Conservation (phyloP, 1,140 invertebrate genomes). For the Bombus sylvicola region DNA sequence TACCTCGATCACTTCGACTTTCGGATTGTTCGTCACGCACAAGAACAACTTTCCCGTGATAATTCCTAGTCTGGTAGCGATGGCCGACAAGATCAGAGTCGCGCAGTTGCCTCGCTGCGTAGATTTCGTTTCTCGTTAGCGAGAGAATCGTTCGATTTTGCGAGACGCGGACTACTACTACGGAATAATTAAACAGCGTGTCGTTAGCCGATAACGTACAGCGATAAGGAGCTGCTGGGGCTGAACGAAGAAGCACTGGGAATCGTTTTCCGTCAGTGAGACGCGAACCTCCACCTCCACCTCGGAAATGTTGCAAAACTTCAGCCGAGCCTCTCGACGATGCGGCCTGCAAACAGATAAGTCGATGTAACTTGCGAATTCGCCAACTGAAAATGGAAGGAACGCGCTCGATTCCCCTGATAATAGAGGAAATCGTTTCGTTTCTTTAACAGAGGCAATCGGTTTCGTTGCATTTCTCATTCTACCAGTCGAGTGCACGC, state of each 20-base stretch:
- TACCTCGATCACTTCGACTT: slow-evolving; percentile 66
- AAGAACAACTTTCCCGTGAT: slow-evolving; percentile 61
- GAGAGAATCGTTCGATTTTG: neutral
- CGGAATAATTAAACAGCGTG: neutral
- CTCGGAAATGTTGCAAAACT: slow-evolving; percentile 70
- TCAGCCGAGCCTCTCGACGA: slow-evolving; percentile 58
- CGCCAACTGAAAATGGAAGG: neutral
- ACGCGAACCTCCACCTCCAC: slow-evolving; percentile 63
- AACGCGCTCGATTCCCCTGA: neutral
- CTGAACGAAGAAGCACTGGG: slow-evolving; percentile 58
- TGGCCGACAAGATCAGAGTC: slow-evolving; percentile 62
- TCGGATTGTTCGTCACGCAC: slow-evolving; percentile 69
- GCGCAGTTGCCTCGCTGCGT: slow-evolving; percentile 18
- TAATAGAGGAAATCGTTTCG: neutral
- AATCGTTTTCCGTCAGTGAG: slow-evolving; percentile 50
- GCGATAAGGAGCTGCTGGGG: slow-evolving; percentile 53
- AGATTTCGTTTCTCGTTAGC: slow-evolving; percentile 23
- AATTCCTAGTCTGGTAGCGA: slow-evolving; percentile 56
- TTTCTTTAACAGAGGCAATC: neutral
- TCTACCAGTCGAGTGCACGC: too few relatives aligned
- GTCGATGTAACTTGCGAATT: slow-evolving; percentile 1
- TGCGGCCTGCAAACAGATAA: slow-evolving; percentile 57
- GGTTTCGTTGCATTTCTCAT: neutral
- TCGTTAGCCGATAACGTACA: slow-evolving; percentile 45
- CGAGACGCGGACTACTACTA: neutral